phyloP scores from a whole-genome alignment of 2,797 vertebrate genomes.

The Epinephelus awoara region DNA sequence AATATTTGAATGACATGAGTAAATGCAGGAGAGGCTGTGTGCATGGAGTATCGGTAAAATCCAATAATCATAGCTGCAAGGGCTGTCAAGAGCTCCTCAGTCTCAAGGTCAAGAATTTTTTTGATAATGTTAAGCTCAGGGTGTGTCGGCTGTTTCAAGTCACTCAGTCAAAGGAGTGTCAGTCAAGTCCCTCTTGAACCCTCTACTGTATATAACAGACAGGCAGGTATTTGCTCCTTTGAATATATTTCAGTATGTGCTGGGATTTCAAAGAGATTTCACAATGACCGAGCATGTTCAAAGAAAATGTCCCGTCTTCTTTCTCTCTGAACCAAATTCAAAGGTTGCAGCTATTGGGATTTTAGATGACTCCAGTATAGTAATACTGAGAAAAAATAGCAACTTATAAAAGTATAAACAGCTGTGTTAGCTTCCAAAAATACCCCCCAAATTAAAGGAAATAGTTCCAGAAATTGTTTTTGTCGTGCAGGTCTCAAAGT shows the following conservation, averaged over 20 bases:
- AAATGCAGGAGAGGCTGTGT: constrained; percentile 1
- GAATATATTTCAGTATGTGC: not conserved
- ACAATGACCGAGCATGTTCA: not conserved
- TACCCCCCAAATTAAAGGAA: not conserved
- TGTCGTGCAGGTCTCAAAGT: not conserved
- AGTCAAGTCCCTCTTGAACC: constrained; percentile 13
- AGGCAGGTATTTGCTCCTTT: not conserved
- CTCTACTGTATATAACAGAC: constrained; percentile 9
- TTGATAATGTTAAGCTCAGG: constrained; percentile 23
- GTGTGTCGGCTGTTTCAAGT: constrained; percentile 12
- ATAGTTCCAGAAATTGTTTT: not conserved
- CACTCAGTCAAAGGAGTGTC: not conserved
- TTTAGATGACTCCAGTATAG: not conserved
- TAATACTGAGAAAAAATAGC: not conserved
- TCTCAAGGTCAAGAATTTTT: constrained; percentile 37
- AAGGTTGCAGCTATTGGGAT: not conserved
- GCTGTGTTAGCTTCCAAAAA: not conserved
- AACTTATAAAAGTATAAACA: not conserved
- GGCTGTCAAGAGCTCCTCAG: constrained; percentile 7
- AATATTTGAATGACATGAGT: not conserved
- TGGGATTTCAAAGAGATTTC: not conserved
- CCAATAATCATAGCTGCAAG: constrained; percentile 9
- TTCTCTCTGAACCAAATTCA: not conserved
- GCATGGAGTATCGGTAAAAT: constrained; percentile 1
- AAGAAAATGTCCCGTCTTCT: not conserved